Evolutionary conservation across 2,888 invertebrate genomes (phyloP), one percentile per base, ranked within the genome.

Genomic region (Pterostichus niger): DNA sequence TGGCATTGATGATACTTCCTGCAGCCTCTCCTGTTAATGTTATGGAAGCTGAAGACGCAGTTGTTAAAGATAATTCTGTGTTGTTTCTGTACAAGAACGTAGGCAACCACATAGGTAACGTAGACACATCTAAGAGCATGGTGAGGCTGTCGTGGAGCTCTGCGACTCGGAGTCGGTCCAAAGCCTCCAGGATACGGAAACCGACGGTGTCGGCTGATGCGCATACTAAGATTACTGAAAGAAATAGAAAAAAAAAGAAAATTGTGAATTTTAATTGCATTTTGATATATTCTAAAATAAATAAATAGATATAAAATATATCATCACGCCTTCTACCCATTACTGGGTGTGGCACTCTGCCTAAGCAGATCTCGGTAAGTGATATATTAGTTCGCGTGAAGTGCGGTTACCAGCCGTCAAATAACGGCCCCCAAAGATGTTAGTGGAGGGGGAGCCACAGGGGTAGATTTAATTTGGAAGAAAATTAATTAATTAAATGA

Each of bases 191-290:
- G 49, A 91, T 89, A 17, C 85, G 87, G 84, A 86, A 88, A 2
- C 90, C 90, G 13, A 88, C 86, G 24, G 89, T 88, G 85, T 90
- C 89, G 79, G 91, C 88, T n/a, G 92, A 91, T 83, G 92, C 87
- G 86, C 92, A 92, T 54, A 92, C 87, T 5, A 81, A 35, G 9
- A 92, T 87, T 68, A 92, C 89, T 10, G 89, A 92, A 71, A 71
- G 56, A 9, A 56, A 11, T 46, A 46, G 46, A 46, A n/a, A 46
- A 46, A 49, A 11, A 11, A 5, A 0, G 3, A 3, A 24, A 24
- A 24, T 24, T 24, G 24, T 2, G 24, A 3, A 24, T 24, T 24
- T 24, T 24, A 24, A 24, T 24, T 24, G 24, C 3, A 2, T 24
- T 3, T 24, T 24, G 24, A 24, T 3, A 24, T 24, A 24, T 24